phyloP scores from a whole-genome alignment of 2,113 vertebrate genomes.

The Marcusenius ussheri region DNA sequence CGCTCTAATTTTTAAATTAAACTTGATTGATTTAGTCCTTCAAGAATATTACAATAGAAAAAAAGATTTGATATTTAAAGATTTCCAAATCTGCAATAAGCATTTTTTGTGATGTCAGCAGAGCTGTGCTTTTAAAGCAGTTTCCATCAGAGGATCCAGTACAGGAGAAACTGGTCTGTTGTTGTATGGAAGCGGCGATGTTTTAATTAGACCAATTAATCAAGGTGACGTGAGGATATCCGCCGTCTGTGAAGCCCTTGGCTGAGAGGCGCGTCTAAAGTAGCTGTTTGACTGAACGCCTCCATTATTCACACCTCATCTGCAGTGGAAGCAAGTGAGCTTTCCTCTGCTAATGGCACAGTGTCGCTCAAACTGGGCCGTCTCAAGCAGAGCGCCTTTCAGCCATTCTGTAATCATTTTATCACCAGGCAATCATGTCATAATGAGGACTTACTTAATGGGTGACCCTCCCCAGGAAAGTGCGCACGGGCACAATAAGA shows the following conservation, averaged over 20 bases:
- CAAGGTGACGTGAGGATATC: slow-evolving; percentile 24
- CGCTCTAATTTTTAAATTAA: background rate
- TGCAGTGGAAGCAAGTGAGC: background rate
- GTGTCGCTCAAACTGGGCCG: slow-evolving; percentile 24
- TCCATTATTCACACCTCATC: slow-evolving; percentile 21
- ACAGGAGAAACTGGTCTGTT: background rate
- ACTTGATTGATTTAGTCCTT: background rate
- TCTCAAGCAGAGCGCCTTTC: slow-evolving; percentile 40
- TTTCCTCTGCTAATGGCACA: slow-evolving; percentile 32
- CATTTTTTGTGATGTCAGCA: background rate
- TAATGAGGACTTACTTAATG: slow-evolving; percentile 55
- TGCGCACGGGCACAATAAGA: slow-evolving; percentile 30
- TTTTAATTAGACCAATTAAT: slow-evolving; percentile 30
- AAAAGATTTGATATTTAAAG: slow-evolving; percentile 1
- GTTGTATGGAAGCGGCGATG: background rate
- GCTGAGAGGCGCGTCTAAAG: slow-evolving; percentile 20
- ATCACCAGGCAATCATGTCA: slow-evolving; percentile 51
- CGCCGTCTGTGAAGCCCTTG: slow-evolving; percentile 26
- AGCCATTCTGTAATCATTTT: slow-evolving; percentile 47
- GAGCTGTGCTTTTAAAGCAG: background rate
- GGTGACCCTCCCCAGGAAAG: slow-evolving; percentile 38
- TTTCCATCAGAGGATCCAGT: background rate
- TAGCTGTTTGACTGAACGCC: slow-evolving; percentile 30
- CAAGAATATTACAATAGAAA: background rate
- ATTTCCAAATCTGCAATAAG: background rate